Evolutionary conservation across 2,888 invertebrate species (phyloP).

Genomic region (Drosophila colorata): DNA sequence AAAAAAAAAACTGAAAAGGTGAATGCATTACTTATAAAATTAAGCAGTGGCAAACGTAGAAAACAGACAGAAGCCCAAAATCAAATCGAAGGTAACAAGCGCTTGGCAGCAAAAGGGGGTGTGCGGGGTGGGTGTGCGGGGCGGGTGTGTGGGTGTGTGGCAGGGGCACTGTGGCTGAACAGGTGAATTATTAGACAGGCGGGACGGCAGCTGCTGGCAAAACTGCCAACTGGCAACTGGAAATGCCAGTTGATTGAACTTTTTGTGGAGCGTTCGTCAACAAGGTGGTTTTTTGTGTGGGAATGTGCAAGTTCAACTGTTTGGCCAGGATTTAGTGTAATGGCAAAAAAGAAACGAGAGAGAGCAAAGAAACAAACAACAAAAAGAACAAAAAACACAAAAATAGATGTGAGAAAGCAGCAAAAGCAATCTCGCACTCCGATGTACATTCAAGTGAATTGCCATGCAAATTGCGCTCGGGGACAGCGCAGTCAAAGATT

Average conservation of each 20-base stretch:
- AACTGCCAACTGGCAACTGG: constrained; percentile 38
- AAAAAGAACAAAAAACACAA: background rate
- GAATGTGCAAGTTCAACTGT: background rate
- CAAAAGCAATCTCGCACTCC: constrained; percentile 32
- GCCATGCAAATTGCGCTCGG: constrained; percentile 32
- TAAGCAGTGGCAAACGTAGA: constrained; percentile 62
- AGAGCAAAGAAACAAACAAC: constrained; percentile 3
- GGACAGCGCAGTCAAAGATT: constrained; percentile 35
- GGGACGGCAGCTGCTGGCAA: constrained; percentile 19
- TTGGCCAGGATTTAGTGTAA: constrained; percentile 37
- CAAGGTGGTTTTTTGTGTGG: too few relatives aligned
- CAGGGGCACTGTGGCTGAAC: constrained; percentile 42
- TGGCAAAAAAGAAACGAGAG: constrained; percentile 3
- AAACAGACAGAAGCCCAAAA: constrained; percentile 46
- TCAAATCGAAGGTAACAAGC: constrained; percentile 34
- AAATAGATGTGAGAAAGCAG: too few relatives aligned
- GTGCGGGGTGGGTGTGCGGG: background rate
- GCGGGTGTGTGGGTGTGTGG: background rate
- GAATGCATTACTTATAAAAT: constrained; percentile 68
- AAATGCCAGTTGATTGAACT: constrained; percentile 67
- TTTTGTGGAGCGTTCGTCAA: constrained; percentile 38
- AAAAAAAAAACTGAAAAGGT: constrained; percentile 14
- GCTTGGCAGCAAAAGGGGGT: background rate
- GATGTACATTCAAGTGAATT: constrained; percentile 19
- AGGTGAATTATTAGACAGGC: constrained; percentile 68